Evolutionary conservation across 2,797 vertebrate species (phyloP).

Genomic region (Rhabdomys pumilio): DNA sequence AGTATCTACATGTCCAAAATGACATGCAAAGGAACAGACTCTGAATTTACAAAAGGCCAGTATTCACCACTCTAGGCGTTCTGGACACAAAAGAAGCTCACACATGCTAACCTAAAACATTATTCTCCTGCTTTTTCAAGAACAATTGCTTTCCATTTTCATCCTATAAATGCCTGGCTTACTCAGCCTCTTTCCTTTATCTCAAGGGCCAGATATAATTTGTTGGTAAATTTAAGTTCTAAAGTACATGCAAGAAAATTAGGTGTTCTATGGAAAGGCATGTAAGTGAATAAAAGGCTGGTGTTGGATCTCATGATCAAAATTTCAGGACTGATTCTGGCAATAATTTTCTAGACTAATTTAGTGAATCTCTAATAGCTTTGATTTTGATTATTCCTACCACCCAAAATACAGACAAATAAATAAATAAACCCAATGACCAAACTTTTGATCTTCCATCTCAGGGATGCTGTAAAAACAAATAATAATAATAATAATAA

Average conservation of each 20-base stretch:
- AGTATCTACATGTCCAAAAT: neutral
- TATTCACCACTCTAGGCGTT: slow-evolving; percentile 39
- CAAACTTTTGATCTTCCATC: neutral
- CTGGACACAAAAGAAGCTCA: slow-evolving; percentile 54
- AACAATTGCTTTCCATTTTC: slow-evolving; percentile 2
- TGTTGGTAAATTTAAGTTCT: slow-evolving; percentile 3
- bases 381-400: slow-evolving; percentile 56
- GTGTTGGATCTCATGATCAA: slow-evolving; percentile 17
- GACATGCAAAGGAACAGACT: slow-evolving; percentile 27
- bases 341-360: slow-evolving; percentile 6
- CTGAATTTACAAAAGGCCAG: slow-evolving; percentile 9
- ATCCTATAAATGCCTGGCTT: neutral
- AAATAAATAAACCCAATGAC: neutral
- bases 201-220: neutral
- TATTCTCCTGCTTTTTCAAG: slow-evolving; percentile 2
- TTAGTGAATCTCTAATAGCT: neutral
- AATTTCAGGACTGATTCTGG: slow-evolving; percentile 27
- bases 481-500: neutral
- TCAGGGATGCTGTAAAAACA: neutral
- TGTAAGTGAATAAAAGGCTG: neutral
- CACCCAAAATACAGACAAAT: neutral
- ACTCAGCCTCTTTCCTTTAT: slow-evolving; percentile 21
- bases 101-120: slow-evolving; percentile 45
- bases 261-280: neutral
- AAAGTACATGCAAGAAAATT: neutral